Evolutionary conservation across 2,888 invertebrate species (phyloP), one percentile per base, ranked within the genome.

Genomic region (Andrena camellia): DNA sequence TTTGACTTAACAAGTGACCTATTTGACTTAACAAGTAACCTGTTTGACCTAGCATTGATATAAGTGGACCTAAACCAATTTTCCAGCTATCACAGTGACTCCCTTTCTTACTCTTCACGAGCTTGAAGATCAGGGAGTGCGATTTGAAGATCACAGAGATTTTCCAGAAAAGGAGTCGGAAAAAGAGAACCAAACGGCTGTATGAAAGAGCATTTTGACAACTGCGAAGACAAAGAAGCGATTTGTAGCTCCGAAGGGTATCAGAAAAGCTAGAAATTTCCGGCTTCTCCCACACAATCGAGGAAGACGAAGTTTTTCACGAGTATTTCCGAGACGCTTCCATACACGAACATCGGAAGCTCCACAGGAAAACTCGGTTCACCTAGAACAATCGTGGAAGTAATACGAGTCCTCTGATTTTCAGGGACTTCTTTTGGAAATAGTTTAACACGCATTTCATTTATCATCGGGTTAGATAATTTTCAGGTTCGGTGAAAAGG

Each of bases 71-170:
- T 42, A 13, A 80, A 71, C 78, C 66, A 59, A 70, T 78, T 78
- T 72, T 67, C 59, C 67, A 20, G 17, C 67, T 54, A 8, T n/a
- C 62, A 60, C 71, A 72, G 48, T 78, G 71, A 50, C 66, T 50
- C 42, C 42, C 73, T 71, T 78, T 77, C 64, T 78, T 60, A 59
- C 64, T 42, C 48, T 68, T 63, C 63, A 52, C 78, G 66, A 52
- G 57, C 60, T 62, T 42, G 23, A 78, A 67, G 50, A 67, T 50
- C n/a, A 59, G 29, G 33, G 33, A 50, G 78, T 70, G 59, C 66
- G 66, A 78, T 80, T 80, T 78, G 62, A 66, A 71, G 78, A 80
- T 78, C 66, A 78, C 78, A 78, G 57, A 62, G 66, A 66, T 67
- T 67, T 33, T 64, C 10, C 66, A 23, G 48, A 33, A 70, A 71